Evolutionary conservation across 2,888 invertebrate species (phyloP).

Genomic region (Megaustenia siamemsis): DNA sequence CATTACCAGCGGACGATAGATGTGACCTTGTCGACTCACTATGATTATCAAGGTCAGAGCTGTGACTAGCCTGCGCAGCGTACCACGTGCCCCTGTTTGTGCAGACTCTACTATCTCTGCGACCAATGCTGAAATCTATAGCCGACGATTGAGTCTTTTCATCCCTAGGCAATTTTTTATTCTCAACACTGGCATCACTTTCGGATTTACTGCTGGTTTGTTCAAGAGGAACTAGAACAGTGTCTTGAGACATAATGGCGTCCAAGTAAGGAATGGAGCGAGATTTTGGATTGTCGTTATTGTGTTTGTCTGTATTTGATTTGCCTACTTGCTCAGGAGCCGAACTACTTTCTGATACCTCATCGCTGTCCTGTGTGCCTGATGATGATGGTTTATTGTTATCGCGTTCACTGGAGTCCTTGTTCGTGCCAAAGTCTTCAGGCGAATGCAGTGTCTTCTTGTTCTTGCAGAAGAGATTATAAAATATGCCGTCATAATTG

Average conservation of each 20-base stretch:
- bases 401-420: background rate
- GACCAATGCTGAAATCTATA: constrained; percentile 34
- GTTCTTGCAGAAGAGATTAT: constrained; percentile 10
- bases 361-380: constrained; percentile 27
- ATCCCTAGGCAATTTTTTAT: background rate
- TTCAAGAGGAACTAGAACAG: constrained; percentile 42
- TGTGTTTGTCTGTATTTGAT: background rate
- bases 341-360: constrained; percentile 14
- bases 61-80: background rate
- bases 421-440: background rate
- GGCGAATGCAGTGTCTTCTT: background rate
- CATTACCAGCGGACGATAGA: background rate
- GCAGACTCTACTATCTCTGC: constrained; percentile 1
- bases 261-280: constrained; percentile 38
- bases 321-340: background rate
- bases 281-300: background rate
- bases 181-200: background rate
- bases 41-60: background rate
- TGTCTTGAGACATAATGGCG: constrained; percentile 47
- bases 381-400: constrained; percentile 24
- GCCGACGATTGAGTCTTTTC: background rate
- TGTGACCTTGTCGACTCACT: background rate
- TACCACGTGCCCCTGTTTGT: constrained; percentile 10
- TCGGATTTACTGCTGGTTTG: background rate
- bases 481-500: constrained; percentile 2